Percentiles rank a stretch among this genome's conserved stretches.
Evolutionary conservation across 2,888 invertebrate genomes (phyloP).

Genomic region (Glomeris marginata): DNA sequence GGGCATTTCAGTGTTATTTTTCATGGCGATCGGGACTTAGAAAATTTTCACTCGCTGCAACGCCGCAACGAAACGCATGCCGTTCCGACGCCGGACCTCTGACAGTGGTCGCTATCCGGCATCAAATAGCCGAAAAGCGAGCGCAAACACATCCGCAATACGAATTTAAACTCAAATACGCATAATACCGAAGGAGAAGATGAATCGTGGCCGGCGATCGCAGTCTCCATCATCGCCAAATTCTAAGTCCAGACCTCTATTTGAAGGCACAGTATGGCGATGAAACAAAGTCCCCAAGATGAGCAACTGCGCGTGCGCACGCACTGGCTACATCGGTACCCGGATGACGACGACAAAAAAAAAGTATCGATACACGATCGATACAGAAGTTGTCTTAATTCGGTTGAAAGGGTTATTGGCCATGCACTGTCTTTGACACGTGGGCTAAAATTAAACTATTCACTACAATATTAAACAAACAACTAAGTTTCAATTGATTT

Average conservation of each 20-base stretch:
- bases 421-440: too few species aligned
- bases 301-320: slow-evolving; percentile 12
- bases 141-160: too few species aligned
- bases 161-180: neutral
- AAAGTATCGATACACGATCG: too few species aligned
- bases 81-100: too few species aligned
- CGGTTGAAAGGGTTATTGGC: too few species aligned
- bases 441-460: too few species aligned
- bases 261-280: slow-evolving; percentile 7
- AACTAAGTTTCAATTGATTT: too few species aligned
- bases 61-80: neutral
- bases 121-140: too few species aligned
- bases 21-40: slow-evolving; percentile 9
- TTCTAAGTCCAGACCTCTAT: slow-evolving; percentile 9
- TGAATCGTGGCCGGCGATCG: neutral
- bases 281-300: slow-evolving; percentile 9
- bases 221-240: slow-evolving; percentile 2
- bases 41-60: slow-evolving; percentile 2
- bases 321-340: neutral
- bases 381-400: too few species aligned
- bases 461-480: too few species aligned
- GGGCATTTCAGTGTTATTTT: neutral
- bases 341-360: too few species aligned
- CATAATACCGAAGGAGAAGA: neutral
- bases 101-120: too few species aligned